Percentiles rank a stretch among this genome's conserved stretches.
Evolutionary conservation across 2,888 invertebrate genomes (phyloP).

Genomic region (Amphipoea lucens): DNA sequence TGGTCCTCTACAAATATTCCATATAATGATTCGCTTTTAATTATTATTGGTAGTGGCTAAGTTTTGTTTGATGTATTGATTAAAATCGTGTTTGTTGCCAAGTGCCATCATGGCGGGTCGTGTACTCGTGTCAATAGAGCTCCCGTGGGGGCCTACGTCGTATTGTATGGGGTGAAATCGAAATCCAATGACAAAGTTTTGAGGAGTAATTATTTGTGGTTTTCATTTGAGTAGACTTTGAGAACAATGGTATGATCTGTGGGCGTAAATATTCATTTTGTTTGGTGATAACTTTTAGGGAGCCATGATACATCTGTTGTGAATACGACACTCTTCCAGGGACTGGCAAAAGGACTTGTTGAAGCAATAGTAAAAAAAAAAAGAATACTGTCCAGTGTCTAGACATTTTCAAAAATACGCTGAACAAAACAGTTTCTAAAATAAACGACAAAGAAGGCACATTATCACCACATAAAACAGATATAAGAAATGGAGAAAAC

Average conservation of each 20-base stretch:
- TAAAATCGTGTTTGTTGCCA: constrained; percentile 88
- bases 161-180: constrained; percentile 58
- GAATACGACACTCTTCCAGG: neutral
- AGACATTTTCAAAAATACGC: neutral
- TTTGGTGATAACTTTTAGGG: constrained; percentile 10
- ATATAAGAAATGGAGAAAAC: constrained; percentile 60
- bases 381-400: neutral
- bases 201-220: constrained; percentile 61
- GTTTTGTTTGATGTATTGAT: constrained; percentile 90
- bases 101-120: constrained; percentile 81
- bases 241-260: constrained; percentile 42
- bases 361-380: neutral
- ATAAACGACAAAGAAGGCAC: constrained; percentile 13
- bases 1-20: constrained; percentile 89
- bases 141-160: constrained; percentile 71
- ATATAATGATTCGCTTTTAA: constrained; percentile 90
- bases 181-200: constrained; percentile 59
- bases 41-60: constrained; percentile 89
- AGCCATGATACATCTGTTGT: neutral
- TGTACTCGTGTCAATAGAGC: constrained; percentile 78
- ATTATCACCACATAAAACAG: constrained; percentile 48
- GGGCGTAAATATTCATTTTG: constrained; percentile 14
- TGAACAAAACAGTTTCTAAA: constrained; percentile 3
- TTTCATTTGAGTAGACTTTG: constrained; percentile 49
- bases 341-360: neutral